phyloP scores from a whole-genome alignment of 2,113 vertebrate genomes.

The Ictidomys tridecemlineatus region DNA sequence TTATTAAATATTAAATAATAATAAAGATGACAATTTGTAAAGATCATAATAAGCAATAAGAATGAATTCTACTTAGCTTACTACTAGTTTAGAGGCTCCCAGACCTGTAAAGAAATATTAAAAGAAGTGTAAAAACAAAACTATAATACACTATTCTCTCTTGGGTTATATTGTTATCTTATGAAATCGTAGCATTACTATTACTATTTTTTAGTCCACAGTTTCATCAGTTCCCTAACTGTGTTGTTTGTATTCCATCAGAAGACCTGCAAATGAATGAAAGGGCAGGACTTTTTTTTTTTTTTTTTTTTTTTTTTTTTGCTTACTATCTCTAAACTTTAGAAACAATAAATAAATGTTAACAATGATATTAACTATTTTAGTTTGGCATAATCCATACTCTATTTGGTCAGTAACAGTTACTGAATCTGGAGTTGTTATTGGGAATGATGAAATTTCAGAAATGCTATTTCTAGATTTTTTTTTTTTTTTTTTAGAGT shows the following conservation, averaged over 20 bases:
- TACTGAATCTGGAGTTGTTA: not conserved
- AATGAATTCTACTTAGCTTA: constrained; percentile 4
- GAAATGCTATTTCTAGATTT: not conserved
- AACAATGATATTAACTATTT: not conserved
- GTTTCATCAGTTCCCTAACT: not conserved
- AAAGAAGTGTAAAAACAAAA: constrained; percentile 20
- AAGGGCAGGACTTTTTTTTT: not conserved
- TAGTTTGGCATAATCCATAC: not conserved
- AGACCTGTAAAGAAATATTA: not conserved
- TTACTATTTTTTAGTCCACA: not conserved
- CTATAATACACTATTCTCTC: not conserved
- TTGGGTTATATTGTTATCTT: not conserved
- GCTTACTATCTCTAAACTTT: not conserved
- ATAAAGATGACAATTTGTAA: not conserved
- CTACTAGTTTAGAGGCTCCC: not conserved
- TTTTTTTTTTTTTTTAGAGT: not conserved
- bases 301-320: not conserved
- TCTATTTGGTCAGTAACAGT: not conserved
- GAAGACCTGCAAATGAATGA: not conserved
- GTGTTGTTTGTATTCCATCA: not conserved
- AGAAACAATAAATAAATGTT: not conserved
- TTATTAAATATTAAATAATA: not conserved
- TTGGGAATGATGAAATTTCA: not conserved
- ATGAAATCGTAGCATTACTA: not conserved
- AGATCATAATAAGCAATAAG: not conserved